These are phyloP conservation scores for Parochlus steinenii DNA, from an alignment of 2,888 invertebrate species.

Conservation along the genomic window DNA sequence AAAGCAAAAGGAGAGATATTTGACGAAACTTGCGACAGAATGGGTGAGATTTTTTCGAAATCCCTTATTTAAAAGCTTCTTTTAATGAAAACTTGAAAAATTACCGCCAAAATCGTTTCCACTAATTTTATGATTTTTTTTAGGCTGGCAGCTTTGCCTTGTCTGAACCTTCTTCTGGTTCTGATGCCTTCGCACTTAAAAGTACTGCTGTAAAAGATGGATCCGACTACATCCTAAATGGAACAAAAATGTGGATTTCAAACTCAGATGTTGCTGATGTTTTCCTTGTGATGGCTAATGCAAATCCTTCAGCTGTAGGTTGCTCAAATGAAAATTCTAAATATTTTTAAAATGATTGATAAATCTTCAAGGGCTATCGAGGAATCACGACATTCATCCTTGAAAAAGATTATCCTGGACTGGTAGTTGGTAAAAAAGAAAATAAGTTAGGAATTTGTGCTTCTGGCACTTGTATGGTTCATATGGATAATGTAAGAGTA, in stretches of 20 bases:
- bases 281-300: slow-evolving; percentile 49
- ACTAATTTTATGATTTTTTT: slow-evolving; percentile 3
- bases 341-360: slow-evolving; percentile 4
- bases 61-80: no score
- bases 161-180: slow-evolving; percentile 80
- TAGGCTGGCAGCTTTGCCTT: slow-evolving; percentile 86
- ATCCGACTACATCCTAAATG: slow-evolving; percentile 45
- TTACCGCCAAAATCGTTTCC: not conserved
- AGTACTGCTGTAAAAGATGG: slow-evolving; percentile 42
- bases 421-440: slow-evolving; percentile 50
- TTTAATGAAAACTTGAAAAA: slow-evolving; percentile 1
- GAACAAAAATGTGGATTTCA: slow-evolving; percentile 80
- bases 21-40: slow-evolving; percentile 72
- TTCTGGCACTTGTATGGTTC: slow-evolving; percentile 51
- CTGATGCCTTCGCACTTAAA: slow-evolving; percentile 89
- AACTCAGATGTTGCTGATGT: slow-evolving; percentile 65
- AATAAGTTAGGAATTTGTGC: slow-evolving; percentile 57
- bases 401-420: slow-evolving; percentile 41
- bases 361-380: slow-evolving; percentile 56
- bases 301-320: slow-evolving; percentile 43
- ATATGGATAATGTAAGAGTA: slow-evolving; percentile 46
- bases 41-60: no score
- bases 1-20: slow-evolving; percentile 81
- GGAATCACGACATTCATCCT: slow-evolving; percentile 64
- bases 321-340: no score